Evolutionary conservation across 2,797 vertebrate genomes (phyloP).

Genomic region (Coregonus sp.): DNA sequence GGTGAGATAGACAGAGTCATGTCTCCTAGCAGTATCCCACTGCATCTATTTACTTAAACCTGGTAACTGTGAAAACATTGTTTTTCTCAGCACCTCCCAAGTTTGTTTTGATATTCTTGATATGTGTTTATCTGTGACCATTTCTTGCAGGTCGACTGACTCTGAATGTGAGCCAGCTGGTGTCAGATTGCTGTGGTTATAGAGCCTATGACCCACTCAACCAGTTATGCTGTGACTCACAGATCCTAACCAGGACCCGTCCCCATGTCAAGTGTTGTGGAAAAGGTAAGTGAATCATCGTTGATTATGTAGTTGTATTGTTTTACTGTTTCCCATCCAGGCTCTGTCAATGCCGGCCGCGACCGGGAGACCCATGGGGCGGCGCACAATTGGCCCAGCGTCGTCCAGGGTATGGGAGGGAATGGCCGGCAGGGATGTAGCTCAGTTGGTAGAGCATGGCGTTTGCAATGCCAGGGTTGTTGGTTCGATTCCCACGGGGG

Average conservation of each 20-base stretch:
- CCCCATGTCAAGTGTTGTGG: constrained; percentile 23
- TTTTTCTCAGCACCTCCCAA: not conserved
- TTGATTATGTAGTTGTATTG: not conserved
- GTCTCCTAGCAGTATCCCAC: not conserved
- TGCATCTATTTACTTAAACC: no score
- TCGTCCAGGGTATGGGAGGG: no score
- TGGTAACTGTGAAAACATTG: not conserved
- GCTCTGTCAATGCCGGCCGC: no score
- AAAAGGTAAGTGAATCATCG: not conserved
- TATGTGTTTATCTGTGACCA: not conserved
- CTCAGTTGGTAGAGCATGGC: no score
- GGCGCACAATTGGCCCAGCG: no score
- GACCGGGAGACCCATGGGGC: no score
- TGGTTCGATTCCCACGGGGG: no score
- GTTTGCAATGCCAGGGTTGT: no score
- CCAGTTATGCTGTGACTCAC: constrained; percentile 43
- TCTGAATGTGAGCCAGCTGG: not conserved
- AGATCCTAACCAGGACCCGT: not conserved
- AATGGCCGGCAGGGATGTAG: no score
- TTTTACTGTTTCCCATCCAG: no score
- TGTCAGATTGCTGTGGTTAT: constrained; percentile 37
- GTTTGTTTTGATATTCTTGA: not conserved
- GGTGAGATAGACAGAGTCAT: not conserved
- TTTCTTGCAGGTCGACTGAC: not conserved
- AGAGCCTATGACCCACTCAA: constrained; percentile 32